Evolutionary conservation across 2,888 invertebrate species (phyloP), one percentile per base, ranked within the genome.

Genomic region (Atethmia centrago): DNA sequence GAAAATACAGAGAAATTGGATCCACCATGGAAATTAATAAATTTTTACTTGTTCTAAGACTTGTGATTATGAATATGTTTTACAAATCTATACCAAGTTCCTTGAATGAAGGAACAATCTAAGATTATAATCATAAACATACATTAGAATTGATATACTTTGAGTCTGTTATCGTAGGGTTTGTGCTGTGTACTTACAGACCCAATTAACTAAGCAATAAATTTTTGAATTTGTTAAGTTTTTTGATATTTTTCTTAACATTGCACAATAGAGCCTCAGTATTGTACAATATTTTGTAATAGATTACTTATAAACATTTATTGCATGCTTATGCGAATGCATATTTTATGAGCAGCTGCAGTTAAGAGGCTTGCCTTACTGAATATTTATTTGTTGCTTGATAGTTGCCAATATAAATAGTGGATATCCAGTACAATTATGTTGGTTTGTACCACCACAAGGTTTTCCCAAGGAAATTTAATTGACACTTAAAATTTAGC

Each of bases 241-340:
- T 10, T 47, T 55, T n/a, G 21, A 72, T 53, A 36, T 36, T 45
- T 73, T 8, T 49, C 40, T 14, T 36, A 51, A 71, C 19, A 79
- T 71, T 71, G 28, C 45, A 36, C 45, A 71, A 59, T 71, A 79
- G 1, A 36, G 21, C 0, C 9, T 19, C n/a, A 21, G 8, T 55
- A 47, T 42, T 71, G 19, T 56, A 21, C 9, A 58, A 56, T 58
- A 45, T 69, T 68, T 14, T 12, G 14, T n/a, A 40, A 7, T n/a
- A 42, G 45, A 21, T 47, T 64, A 53, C 12, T 10, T 49, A 8
- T 12, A 25, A 21, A 28, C 0, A 14, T 40, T 40, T 53, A 21
- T 31, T 53, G 31, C 47, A 76, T 56, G 80, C 76, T n/a, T n/a
- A 28, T 14, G 76, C 76, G 61, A 76, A 56, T 56, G n/a, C 25